These are phyloP conservation scores for Empis stercorea DNA, from an alignment of 2,888 invertebrate species.

Conservation along the genomic window DNA sequence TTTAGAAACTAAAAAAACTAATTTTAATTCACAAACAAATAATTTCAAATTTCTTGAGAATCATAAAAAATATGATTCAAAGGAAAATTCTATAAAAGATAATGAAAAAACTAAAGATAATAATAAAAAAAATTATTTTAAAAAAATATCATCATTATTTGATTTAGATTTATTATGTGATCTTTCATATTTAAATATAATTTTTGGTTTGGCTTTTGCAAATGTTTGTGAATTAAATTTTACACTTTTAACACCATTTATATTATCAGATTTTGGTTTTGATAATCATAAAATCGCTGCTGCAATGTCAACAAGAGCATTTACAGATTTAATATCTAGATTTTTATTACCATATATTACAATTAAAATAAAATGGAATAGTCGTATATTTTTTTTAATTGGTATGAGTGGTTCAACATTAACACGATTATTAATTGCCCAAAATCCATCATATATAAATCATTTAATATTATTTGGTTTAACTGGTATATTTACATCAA, in stretches of 20 bases:
- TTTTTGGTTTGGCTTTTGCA: constrained; percentile 51
- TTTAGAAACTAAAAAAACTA: no score
- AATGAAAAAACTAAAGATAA: no score
- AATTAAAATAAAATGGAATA: constrained; percentile 49
- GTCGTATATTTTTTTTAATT: constrained; percentile 48
- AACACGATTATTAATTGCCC: constrained; percentile 42
- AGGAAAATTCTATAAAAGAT: constrained; percentile 13
- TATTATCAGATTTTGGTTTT: constrained; percentile 47
- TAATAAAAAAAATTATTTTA: not conserved
- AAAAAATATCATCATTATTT: constrained; percentile 46
- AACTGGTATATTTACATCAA: constrained; percentile 47
- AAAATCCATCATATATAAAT: constrained; percentile 25
- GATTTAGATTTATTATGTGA: constrained; percentile 51
- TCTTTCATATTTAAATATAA: constrained; percentile 49
- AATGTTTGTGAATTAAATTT: constrained; percentile 56
- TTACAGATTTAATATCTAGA: constrained; percentile 46
- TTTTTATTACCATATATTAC: constrained; percentile 50
- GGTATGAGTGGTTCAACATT: constrained; percentile 47
- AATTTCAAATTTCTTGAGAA: no score
- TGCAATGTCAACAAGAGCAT: constrained; percentile 49
- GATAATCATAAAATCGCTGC: constrained; percentile 41
- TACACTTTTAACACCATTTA: constrained; percentile 51
- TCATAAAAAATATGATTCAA: no score
- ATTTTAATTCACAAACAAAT: no score
- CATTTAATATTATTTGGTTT: constrained; percentile 38